phyloP scores from a whole-genome alignment of 2,797 vertebrate genomes.

The Coregonus sp. region DNA sequence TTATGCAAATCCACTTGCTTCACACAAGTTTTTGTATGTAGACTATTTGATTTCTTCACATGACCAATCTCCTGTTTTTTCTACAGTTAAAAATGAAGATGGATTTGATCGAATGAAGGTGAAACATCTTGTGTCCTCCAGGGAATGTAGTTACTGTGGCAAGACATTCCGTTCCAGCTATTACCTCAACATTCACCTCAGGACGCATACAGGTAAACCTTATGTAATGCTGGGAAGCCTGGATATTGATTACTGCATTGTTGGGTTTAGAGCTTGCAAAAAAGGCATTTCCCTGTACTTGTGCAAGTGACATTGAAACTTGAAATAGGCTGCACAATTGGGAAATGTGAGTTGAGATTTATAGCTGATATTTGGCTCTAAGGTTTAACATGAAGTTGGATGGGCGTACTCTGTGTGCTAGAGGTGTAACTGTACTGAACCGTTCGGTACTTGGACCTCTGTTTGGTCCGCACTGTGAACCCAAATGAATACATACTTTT shows the following conservation, averaged over 20 bases:
- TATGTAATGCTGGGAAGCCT: not conserved
- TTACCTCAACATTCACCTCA: conserved; percentile 99
- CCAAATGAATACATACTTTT: too few relatives aligned
- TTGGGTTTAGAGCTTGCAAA: too few relatives aligned
- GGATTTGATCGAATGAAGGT: conserved; percentile 81
- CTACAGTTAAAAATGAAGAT: conserved; percentile 84
- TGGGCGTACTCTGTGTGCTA: not conserved
- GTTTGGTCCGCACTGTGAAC: too few relatives aligned
- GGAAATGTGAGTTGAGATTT: not conserved
- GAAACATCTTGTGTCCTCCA: conserved; percentile 82
- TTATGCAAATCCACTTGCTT: not conserved
- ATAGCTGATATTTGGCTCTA: too few relatives aligned
- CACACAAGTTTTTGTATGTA: not conserved
- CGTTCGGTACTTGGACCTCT: too few relatives aligned
- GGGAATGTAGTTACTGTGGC: conserved; percentile 92
- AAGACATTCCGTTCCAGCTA: conserved; percentile 97
- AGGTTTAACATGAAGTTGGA: not conserved
- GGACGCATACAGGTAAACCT: conserved; percentile 94
- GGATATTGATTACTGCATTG: too few relatives aligned
- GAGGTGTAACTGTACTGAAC: too few relatives aligned
- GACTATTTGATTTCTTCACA: too few relatives aligned
- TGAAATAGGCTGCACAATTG: not conserved
- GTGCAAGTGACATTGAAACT: not conserved
- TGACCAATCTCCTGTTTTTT: conserved; percentile 14
- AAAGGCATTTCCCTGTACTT: too few relatives aligned